Evolutionary conservation across 2,888 invertebrate genomes (phyloP), one percentile per base, ranked within the genome.

Genomic region (Pecten maximus): DNA sequence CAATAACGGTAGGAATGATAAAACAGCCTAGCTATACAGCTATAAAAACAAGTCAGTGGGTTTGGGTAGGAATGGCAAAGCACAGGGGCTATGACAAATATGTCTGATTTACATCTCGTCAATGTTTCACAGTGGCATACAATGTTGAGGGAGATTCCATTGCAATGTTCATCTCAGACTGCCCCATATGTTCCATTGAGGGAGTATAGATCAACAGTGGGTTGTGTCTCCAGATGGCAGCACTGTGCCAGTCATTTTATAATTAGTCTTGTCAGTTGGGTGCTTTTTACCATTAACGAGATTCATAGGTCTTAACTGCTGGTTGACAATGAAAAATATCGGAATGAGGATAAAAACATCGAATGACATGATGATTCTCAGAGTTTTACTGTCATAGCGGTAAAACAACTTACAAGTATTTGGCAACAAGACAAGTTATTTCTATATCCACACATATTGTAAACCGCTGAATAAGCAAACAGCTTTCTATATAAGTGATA

Each of bases 401-500:
- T 74, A 35, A 74, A 74, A 74, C 35, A 74, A 6, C 74, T 74
- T 35, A 74, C 74, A 74, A 74, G 35, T 74, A 74, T 74, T 74
- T 74, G 74, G 74, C 74, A 35, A 35, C 35, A 74, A 35, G 74
- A 74, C 74, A 74, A 74, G 35, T 35, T 35, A 74, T 74, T 35
- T 74, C 15, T 60, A 60, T 60, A 60, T 60, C 28, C 74, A 35
- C 28, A 44, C 12, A 44, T 44, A 44, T 44, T 44, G 28, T 28
- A 74, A 8, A 74, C 74, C 35, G 74, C 74, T 74, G 74, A 74
- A 35, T 74, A 74, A 74, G 74, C 74, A 74, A 74, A 35, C 23
- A 23, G 6, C 74, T 74, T 74, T 74, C 23, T 74, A 6, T 74
- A 10, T 35, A 74, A 74, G 74, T 28, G 74, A 28, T 74, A 74